Evolutionary conservation across 2,113 vertebrate species (phyloP).

Genomic region (Poeciliopsis prolifica): DNA sequence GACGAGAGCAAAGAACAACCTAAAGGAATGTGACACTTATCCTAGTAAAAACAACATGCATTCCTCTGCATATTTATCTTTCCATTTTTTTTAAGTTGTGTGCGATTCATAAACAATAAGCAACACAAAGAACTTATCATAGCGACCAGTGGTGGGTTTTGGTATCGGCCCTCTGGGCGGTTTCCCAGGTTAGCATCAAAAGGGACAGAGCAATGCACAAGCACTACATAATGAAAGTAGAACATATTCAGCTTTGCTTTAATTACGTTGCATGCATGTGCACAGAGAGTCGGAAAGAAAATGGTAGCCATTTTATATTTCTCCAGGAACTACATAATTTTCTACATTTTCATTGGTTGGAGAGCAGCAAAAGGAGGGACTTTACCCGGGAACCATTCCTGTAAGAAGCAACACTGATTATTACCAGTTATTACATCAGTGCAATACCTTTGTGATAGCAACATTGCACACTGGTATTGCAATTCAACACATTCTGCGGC

Average conservation of each 20-base stretch:
- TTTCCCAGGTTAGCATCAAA: neutral
- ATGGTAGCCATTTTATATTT: neutral
- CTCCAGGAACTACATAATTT: too few relatives aligned
- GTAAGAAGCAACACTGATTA: neutral
- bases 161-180: neutral
- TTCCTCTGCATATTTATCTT: constrained; percentile 9
- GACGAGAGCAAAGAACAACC: constrained; percentile 19
- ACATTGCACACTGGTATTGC: neutral
- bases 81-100: neutral
- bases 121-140: neutral
- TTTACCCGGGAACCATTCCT: too few relatives aligned
- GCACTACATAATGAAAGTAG: too few relatives aligned
- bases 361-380: neutral
- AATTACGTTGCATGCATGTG: neutral
- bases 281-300: neutral
- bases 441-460: too few relatives aligned
- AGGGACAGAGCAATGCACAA: neutral
- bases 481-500: neutral
- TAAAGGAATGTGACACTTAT: constrained; percentile 24
- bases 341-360: neutral
- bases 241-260: too few relatives aligned
- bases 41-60: neutral
- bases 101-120: neutral
- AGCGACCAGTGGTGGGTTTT: neutral
- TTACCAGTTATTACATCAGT: neutral